A percentile compares a stretch with the other conserved stretches of the same genome.
phyloP scores from a whole-genome alignment of 2,888 invertebrate genomes.

The Fragum sueziense region DNA sequence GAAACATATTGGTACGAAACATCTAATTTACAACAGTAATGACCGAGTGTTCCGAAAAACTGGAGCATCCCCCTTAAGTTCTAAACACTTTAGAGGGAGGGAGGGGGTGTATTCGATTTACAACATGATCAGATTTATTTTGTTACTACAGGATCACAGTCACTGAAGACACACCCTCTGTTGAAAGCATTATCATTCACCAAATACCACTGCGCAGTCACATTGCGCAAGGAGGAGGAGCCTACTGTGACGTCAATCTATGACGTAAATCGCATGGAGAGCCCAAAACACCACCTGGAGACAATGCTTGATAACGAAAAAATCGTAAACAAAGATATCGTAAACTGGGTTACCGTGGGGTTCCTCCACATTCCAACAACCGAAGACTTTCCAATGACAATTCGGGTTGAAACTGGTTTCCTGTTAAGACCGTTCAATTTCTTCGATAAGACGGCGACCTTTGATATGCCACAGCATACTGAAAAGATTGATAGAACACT shows the following conservation, averaged over 20 bases:
- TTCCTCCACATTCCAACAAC: slow-evolving; percentile 69
- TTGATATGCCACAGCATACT: slow-evolving; percentile 65
- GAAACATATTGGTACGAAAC: too few relatives aligned
- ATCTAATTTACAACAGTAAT: too few relatives aligned
- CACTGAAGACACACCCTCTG: slow-evolving; percentile 49
- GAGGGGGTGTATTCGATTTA: too few relatives aligned
- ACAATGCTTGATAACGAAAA: slow-evolving; percentile 58
- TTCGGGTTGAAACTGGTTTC: slow-evolving; percentile 63
- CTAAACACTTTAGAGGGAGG: too few relatives aligned
- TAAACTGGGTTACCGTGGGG: slow-evolving; percentile 67
- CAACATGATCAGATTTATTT: too few relatives aligned
- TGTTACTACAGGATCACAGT: slow-evolving; percentile 25
- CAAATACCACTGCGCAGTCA: slow-evolving; percentile 66
- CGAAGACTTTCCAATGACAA: slow-evolving; percentile 70
- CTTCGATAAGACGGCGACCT: slow-evolving; percentile 65
- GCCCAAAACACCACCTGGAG: slow-evolving; percentile 54
- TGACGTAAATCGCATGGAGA: slow-evolving; percentile 56
- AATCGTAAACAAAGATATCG: slow-evolving; percentile 65
- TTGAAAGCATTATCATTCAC: slow-evolving; percentile 64
- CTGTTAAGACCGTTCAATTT: slow-evolving; percentile 67
- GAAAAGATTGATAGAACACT: slow-evolving; percentile 42
- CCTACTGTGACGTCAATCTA: slow-evolving; percentile 55
- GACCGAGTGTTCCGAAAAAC: too few relatives aligned
- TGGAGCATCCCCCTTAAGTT: too few relatives aligned
- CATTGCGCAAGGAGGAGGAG: slow-evolving; percentile 66